Evolutionary conservation across 2,888 invertebrate genomes (phyloP).

Genomic region (Byasa hedistus): DNA sequence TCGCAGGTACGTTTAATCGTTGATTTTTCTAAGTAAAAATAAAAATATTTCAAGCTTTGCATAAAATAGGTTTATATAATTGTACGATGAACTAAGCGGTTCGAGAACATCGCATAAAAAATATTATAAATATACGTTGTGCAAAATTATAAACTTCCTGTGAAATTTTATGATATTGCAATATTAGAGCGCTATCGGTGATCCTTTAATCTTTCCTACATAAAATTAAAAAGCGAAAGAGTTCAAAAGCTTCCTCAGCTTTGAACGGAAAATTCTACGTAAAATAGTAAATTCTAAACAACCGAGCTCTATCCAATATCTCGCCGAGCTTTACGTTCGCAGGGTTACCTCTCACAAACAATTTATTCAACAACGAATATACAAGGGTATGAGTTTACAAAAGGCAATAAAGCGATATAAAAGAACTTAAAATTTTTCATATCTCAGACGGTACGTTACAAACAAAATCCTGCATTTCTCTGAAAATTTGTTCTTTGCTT

Average conservation of each 20-base stretch:
- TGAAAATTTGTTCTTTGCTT: too few relatives aligned
- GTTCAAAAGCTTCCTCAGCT: background rate
- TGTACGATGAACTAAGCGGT: too few relatives aligned
- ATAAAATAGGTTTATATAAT: too few relatives aligned
- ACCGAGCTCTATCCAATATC: background rate
- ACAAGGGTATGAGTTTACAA: background rate
- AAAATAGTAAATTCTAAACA: background rate
- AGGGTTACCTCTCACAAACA: background rate
- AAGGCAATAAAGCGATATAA: background rate
- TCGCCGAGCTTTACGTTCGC: background rate
- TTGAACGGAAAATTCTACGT: background rate
- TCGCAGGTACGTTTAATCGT: too few relatives aligned
- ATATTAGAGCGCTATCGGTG: background rate
- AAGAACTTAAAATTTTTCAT: background rate
- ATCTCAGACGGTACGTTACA: too few relatives aligned
- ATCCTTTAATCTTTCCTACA: conserved; percentile 6
- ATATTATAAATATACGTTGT: too few relatives aligned
- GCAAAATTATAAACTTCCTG: too few relatives aligned
- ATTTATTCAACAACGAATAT: background rate
- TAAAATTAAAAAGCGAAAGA: conserved; percentile 1
- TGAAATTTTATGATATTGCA: background rate
- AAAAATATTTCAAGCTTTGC: too few relatives aligned
- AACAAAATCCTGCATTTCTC: too few relatives aligned
- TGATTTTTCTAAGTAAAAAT: too few relatives aligned
- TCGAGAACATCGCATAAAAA: too few relatives aligned